These are phyloP conservation scores for Eucera pruinosa DNA, from an alignment of 2,888 invertebrate species.

Conservation along the genomic window DNA sequence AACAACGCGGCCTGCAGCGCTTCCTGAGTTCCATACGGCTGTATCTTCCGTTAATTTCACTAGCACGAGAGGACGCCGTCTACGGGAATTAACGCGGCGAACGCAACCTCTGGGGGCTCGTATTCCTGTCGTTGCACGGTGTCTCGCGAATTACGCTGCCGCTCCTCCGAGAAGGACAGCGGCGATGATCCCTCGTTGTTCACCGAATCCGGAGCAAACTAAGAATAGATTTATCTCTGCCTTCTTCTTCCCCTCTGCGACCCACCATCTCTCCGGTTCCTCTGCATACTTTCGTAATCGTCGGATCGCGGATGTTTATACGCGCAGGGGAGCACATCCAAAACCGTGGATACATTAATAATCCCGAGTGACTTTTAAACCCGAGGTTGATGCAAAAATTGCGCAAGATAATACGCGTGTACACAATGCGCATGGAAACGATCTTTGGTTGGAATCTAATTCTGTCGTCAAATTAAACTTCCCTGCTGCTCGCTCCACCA, in stretches of 20 bases:
- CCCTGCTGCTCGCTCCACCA: background rate
- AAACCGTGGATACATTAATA: conserved; percentile 28
- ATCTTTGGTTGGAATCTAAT: background rate
- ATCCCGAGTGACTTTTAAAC: background rate
- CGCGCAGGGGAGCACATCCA: conserved; percentile 19
- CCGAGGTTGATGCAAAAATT: background rate
- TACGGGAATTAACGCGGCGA: conserved; percentile 15
- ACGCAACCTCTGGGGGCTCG: background rate
- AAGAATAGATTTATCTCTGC: conserved; percentile 34
- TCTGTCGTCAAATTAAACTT: conserved; percentile 24
- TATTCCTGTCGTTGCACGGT: conserved; percentile 33
- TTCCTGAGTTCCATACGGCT: conserved; percentile 61
- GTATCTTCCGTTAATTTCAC: conserved; percentile 68
- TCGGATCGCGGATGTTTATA: conserved; percentile 49
- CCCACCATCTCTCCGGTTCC: conserved; percentile 32
- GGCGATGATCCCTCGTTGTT: conserved; percentile 42
- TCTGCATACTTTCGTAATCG: conserved; percentile 47
- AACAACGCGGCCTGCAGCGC: conserved; percentile 70
- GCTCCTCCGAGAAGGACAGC: conserved; percentile 16
- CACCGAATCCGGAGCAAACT: conserved; percentile 51
- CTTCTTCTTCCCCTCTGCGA: background rate
- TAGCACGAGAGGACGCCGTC: conserved; percentile 20
- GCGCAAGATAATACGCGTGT: background rate
- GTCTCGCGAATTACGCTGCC: conserved; percentile 34
- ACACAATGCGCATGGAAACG: background rate